phyloP scores from a whole-genome alignment of 2,797 vertebrate genomes.

The Hipposideros larvatus region DNA sequence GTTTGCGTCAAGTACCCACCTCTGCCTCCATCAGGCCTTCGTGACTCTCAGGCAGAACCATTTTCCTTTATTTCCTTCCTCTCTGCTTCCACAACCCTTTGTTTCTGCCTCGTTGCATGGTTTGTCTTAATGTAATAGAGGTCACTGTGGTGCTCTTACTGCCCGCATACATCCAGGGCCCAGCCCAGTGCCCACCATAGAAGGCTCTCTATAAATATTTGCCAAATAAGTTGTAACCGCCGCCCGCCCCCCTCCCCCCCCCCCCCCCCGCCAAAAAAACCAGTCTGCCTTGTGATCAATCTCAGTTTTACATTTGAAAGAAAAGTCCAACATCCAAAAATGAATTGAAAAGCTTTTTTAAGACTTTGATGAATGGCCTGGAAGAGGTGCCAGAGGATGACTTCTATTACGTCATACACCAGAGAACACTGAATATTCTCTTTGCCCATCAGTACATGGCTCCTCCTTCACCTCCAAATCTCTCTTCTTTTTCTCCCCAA shows the following conservation, averaged over 20 bases:
- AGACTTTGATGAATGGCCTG: neutral
- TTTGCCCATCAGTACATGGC: neutral
- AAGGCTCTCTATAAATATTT: neutral
- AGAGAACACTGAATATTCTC: neutral
- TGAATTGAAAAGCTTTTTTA: neutral
- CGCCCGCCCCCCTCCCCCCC: neutral
- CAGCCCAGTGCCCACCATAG: neutral
- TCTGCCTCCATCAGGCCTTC: neutral
- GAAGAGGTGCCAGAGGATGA: neutral
- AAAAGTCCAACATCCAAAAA: neutral
- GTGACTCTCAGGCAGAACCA: neutral
- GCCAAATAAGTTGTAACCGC: neutral
- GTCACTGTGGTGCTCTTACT: too few species aligned
- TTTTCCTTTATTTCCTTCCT: neutral
- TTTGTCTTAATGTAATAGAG: neutral
- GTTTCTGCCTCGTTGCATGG: neutral
- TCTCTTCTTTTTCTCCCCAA: neutral
- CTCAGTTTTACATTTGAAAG: slow-evolving; percentile 30
- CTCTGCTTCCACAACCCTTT: neutral
- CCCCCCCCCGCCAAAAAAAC: neutral
- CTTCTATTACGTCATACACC: neutral
- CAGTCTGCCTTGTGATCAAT: neutral
- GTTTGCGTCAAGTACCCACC: neutral
- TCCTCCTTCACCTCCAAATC: neutral
- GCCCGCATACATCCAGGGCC: neutral